Evolutionary conservation across 2,888 invertebrate genomes (phyloP).

Genomic region (Harmothoe impar): DNA sequence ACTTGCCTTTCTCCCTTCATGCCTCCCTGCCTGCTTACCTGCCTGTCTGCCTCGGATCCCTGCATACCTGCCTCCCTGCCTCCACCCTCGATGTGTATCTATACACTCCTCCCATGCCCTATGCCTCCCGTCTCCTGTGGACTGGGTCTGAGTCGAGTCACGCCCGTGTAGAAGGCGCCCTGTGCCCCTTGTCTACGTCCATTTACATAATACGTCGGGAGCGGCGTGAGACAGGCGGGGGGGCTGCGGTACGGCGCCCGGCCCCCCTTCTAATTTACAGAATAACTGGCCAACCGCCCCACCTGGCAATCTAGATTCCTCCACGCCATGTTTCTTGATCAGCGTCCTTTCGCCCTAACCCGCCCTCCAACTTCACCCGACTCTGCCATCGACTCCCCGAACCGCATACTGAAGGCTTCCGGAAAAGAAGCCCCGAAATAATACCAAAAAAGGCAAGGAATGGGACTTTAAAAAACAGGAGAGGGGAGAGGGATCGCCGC

Average conservation of each 20-base stretch:
- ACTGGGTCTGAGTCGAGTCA: no score
- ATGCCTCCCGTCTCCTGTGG: no score
- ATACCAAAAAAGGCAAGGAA: neutral
- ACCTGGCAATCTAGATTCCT: slow-evolving; percentile 23
- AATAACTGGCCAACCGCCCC: neutral
- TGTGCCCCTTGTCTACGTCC: neutral
- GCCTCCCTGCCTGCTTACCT: no score
- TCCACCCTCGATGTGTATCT: no score
- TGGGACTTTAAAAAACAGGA: neutral
- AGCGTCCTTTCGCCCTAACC: slow-evolving; percentile 2
- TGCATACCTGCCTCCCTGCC: no score
- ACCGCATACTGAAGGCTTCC: neutral
- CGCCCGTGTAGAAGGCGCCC: neutral
- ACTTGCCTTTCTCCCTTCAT: no score
- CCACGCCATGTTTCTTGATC: slow-evolving; percentile 12
- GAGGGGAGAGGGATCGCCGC: neutral
- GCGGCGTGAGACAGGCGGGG: neutral
- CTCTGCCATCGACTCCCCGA: neutral
- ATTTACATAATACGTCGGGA: slow-evolving; percentile 21
- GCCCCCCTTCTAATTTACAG: neutral
- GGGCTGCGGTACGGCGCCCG: neutral
- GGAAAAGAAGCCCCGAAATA: neutral
- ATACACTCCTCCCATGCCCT: no score
- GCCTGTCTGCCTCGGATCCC: no score
- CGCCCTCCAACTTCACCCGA: slow-evolving; percentile 9